A percentile compares a stretch with the other conserved stretches of the same genome.
Conservation (phyloP, 2,113 vertebrate species). For the Heliornis fulica region DNA sequence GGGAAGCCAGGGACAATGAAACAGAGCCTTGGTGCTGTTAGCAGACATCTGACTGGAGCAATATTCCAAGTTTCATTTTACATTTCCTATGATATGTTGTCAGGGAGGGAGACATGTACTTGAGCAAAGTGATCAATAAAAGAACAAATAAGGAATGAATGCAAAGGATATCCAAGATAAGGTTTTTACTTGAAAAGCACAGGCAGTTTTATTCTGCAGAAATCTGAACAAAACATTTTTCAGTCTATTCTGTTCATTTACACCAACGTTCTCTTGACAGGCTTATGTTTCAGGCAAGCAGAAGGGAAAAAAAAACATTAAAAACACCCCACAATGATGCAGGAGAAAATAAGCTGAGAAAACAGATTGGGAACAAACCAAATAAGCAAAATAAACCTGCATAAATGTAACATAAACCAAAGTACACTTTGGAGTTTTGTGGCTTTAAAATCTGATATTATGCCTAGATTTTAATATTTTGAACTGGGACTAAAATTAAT, state of each 20-base stretch:
- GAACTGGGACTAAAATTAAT: background rate
- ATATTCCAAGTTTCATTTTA: background rate
- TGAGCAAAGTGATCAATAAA: conserved; percentile 25
- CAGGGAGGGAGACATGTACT: background rate
- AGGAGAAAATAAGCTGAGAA: background rate
- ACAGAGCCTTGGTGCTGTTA: background rate
- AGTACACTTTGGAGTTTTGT: background rate
- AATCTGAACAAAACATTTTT: background rate
- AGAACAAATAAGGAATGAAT: conserved; percentile 21
- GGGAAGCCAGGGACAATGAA: background rate
- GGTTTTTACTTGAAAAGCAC: background rate
- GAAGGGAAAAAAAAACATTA: background rate
- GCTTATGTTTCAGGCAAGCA: background rate
- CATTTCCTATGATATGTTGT: background rate
- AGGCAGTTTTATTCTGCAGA: background rate
- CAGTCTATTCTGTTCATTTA: background rate
- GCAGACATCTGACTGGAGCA: background rate
- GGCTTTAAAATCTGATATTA: background rate
- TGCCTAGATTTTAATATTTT: background rate
- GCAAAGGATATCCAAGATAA: background rate
- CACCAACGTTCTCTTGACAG: background rate
- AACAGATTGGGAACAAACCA: background rate
- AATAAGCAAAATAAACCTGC: background rate
- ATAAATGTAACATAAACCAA: background rate
- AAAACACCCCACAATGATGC: background rate